A percentile compares a stretch with the other conserved stretches of the same genome.
phyloP scores from a whole-genome alignment of 1,140 invertebrate genomes.

The Drosophila lacteicornis region DNA sequence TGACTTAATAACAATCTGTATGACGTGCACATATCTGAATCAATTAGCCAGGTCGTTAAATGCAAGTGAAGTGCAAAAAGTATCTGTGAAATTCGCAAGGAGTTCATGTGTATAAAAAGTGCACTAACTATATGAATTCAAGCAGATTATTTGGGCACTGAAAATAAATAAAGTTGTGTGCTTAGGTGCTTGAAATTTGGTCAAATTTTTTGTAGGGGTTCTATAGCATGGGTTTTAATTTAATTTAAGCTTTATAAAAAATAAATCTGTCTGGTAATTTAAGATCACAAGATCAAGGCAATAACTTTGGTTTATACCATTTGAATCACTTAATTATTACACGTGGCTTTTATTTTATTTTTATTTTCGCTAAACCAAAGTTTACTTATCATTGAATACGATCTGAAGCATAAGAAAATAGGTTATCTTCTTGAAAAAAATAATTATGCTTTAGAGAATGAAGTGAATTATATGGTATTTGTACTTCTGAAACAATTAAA shows the following conservation, averaged over 20 bases:
- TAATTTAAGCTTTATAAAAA: too few species aligned
- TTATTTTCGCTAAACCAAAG: not conserved
- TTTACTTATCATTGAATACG: not conserved
- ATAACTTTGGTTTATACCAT: not conserved
- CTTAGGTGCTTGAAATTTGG: not conserved
- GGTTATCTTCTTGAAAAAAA: too few species aligned
- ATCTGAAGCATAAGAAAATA: not conserved
- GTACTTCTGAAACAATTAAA: not conserved
- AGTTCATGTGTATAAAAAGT: slow-evolving; percentile 20
- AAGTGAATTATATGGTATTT: not conserved
- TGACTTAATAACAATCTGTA: slow-evolving; percentile 55
- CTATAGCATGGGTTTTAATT: not conserved
- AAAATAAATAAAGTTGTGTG: not conserved
- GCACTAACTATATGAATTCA: slow-evolving; percentile 16
- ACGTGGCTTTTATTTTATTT: slow-evolving; percentile 6
- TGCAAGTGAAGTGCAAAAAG: slow-evolving; percentile 18
- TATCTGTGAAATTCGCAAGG: slow-evolving; percentile 15
- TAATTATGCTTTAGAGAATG: not conserved
- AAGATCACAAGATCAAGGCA: not conserved
- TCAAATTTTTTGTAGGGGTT: not conserved
- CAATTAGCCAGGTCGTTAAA: slow-evolving; percentile 42
- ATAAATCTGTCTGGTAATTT: not conserved
- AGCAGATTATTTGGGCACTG: not conserved
- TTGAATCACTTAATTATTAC: not conserved
- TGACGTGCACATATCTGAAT: slow-evolving; percentile 29